phyloP scores from a whole-genome alignment of 2,113 vertebrate genomes.

The Psammodynastes pulverulentus region DNA sequence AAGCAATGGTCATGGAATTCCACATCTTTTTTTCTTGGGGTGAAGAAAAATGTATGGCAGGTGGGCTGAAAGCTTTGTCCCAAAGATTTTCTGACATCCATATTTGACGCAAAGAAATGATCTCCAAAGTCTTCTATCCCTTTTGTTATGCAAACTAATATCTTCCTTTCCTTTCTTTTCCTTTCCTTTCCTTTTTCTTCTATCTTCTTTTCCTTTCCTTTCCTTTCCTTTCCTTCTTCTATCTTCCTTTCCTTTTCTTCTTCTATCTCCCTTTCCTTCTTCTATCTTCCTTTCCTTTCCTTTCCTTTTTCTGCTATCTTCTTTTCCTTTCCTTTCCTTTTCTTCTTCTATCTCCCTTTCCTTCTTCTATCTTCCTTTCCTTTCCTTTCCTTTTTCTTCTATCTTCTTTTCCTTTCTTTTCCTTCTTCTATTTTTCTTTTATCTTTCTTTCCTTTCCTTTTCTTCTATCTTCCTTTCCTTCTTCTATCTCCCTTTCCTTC shows the following conservation, averaged over 20 bases:
- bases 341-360: fast-evolving
- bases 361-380: too few species aligned
- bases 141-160: neutral
- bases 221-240: too few species aligned
- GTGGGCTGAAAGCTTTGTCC: neutral
- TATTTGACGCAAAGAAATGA: neutral
- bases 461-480: neutral
- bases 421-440: neutral
- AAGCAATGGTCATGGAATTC: neutral
- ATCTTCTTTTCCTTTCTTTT: neutral
- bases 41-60: neutral
- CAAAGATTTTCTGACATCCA: neutral
- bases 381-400: neutral
- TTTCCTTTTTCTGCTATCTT: too few species aligned
- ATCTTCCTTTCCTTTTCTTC: too few species aligned
- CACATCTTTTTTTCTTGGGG: neutral
- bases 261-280: neutral
- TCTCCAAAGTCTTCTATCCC: neutral
- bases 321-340: neutral
- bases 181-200: too few species aligned
- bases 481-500: neutral
- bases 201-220: too few species aligned
- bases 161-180: neutral
- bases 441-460: too few species aligned
- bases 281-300: neutral